Evolutionary conservation across 2,797 vertebrate species (phyloP).

Genomic region (Crenichthys baileyi): DNA sequence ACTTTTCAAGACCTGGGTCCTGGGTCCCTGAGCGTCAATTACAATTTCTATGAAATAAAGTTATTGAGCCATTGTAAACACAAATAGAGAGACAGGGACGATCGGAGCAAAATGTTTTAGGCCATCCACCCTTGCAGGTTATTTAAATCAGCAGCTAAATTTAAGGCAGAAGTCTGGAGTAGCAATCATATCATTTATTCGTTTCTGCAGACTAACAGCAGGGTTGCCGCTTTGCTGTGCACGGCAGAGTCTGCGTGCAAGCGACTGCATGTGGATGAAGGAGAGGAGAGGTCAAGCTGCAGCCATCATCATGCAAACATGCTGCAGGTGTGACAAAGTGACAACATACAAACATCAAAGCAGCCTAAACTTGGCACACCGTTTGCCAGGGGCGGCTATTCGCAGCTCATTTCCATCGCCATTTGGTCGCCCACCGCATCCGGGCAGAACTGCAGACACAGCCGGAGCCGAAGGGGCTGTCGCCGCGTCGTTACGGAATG

Average conservation of each 20-base stretch:
- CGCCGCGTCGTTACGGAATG: constrained; percentile 36
- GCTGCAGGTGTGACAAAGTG: constrained; percentile 74
- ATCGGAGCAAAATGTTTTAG: background rate
- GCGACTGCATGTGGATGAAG: constrained; percentile 11
- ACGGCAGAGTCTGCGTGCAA: constrained; percentile 17
- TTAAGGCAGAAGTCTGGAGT: background rate
- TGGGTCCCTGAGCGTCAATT: background rate
- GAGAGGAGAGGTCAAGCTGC: constrained; percentile 59
- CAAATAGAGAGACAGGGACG: background rate
- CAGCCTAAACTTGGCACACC: constrained; percentile 52
- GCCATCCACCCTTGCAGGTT: background rate
- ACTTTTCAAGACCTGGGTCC: background rate
- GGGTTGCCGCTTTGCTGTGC: constrained; percentile 4
- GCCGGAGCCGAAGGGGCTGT: constrained; percentile 15
- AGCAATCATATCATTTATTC: constrained; percentile 21
- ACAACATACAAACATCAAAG: constrained; percentile 66
- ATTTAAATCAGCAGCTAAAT: background rate
- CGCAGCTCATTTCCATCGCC: constrained; percentile 29
- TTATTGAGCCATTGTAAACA: constrained; percentile 23
- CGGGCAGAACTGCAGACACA: background rate
- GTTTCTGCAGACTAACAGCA: constrained; percentile 8
- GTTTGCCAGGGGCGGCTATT: constrained; percentile 32
- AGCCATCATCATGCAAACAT: constrained; percentile 52
- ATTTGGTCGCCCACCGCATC: constrained; percentile 34
- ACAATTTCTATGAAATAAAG: constrained; percentile 13